These are phyloP conservation scores for Candoia aspera DNA, from an alignment of 2,113 vertebrate species.

Conservation along the genomic window DNA sequence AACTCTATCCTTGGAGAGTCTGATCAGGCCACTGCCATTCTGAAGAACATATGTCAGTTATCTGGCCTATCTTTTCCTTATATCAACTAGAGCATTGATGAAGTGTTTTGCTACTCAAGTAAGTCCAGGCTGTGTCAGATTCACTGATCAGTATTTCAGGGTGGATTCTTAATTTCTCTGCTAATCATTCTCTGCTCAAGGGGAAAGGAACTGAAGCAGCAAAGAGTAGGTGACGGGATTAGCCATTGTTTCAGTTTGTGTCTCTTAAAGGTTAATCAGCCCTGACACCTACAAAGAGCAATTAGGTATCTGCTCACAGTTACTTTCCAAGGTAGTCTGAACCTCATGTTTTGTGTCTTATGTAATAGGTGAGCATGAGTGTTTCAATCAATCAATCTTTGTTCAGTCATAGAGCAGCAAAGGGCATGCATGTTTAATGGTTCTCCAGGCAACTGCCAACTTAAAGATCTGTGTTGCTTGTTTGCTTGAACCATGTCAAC, in stretches of 20 bases:
- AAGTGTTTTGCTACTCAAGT: neutral
- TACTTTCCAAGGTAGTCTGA: neutral
- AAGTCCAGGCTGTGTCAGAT: rapidly evolving
- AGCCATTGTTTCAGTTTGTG: slow-evolving; percentile 8
- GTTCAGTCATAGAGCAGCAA: no score
- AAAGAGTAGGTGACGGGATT: neutral
- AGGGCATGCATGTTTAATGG: neutral
- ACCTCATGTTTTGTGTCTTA: neutral
- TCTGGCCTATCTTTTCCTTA: slow-evolving; percentile 4
- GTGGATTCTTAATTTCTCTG: neutral
- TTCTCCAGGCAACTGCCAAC: neutral
- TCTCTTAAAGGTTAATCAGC: slow-evolving; percentile 21
- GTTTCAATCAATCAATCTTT: no score
- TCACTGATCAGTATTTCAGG: slow-evolving; percentile 1
- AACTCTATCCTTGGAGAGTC: neutral
- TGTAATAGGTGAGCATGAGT: neutral
- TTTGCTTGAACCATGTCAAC: neutral
- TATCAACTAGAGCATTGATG: neutral
- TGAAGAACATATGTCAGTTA: neutral
- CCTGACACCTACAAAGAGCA: neutral
- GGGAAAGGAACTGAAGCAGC: neutral
- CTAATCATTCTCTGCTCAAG: neutral
- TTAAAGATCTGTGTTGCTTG: neutral
- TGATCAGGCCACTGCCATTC: neutral
- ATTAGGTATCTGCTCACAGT: neutral